A percentile compares a stretch with the other conserved stretches of the same genome.
Conservation (phyloP, 2,113 vertebrate species). For the Tautogolabrus adspersus region DNA sequence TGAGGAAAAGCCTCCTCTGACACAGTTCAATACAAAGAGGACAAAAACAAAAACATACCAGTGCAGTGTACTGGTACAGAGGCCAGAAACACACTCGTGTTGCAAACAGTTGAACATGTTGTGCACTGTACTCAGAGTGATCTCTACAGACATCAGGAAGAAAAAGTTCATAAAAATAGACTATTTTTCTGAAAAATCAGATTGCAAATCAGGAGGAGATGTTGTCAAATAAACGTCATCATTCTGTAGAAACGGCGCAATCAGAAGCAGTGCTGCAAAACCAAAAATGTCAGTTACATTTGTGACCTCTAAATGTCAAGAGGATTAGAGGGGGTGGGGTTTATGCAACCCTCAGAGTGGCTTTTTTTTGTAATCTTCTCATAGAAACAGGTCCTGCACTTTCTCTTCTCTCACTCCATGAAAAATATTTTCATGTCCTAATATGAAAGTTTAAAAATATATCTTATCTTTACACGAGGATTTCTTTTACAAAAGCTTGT, state of each 20-base stretch:
- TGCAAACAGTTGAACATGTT: constrained; percentile 11
- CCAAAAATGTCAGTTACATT: constrained; percentile 5
- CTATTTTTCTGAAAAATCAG: constrained; percentile 74
- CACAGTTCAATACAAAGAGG: constrained; percentile 78
- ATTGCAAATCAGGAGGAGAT: constrained; percentile 50
- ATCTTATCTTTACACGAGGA: constrained; percentile 62
- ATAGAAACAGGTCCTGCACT: constrained; percentile 11
- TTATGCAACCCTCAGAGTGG: constrained; percentile 9
- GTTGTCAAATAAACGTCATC: neutral
- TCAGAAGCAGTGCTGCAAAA: constrained; percentile 22
- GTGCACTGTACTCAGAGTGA: constrained; percentile 51
- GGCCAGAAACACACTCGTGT: constrained; percentile 72
- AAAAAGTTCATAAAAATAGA: constrained; percentile 89
- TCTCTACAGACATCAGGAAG: constrained; percentile 71
- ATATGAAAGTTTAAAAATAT: constrained; percentile 82
- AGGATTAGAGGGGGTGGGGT: neutral
- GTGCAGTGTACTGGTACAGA: constrained; percentile 80
- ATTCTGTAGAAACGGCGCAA: constrained; percentile 78
- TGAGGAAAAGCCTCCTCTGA: constrained; percentile 24
- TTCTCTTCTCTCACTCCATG: constrained; percentile 80
- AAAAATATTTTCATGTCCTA: constrained; percentile 80
- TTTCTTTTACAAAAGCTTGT: constrained; percentile 62
- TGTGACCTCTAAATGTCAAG: constrained; percentile 17
- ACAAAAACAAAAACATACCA: constrained; percentile 78
- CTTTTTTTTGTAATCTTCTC: constrained; percentile 9